Conservation (phyloP, 2,113 vertebrate species). For the Ellobius talpinus region DNA sequence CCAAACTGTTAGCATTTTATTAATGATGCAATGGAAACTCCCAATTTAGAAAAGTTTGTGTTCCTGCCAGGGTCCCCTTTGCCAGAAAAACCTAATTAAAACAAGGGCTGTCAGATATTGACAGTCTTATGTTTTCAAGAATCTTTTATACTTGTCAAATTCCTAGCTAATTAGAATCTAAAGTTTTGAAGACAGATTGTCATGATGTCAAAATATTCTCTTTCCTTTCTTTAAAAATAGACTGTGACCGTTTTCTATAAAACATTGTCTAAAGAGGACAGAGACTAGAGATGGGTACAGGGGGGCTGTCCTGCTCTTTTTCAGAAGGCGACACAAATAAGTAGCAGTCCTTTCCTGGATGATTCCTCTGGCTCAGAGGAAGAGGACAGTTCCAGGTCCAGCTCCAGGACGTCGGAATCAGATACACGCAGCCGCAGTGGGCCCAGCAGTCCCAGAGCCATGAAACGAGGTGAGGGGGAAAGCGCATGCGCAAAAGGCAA, state of each 20-base stretch:
- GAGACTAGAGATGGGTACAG: not conserved
- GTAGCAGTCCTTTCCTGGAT: constrained; percentile 92
- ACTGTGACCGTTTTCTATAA: constrained; percentile 7
- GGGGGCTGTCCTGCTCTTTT: constrained; percentile 74
- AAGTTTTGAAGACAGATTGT: constrained; percentile 33
- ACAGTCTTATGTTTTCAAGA: constrained; percentile 25
- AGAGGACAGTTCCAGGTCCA: constrained; percentile 92
- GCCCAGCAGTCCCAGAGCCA: constrained; percentile 91
- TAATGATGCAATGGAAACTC: constrained; percentile 67
- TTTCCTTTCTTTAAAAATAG: not conserved
- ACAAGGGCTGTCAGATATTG: not conserved
- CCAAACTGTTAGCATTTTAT: constrained; percentile 57
- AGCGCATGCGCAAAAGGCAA: fast-evolving
- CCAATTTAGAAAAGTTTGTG: constrained; percentile 73
- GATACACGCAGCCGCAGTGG: constrained; percentile 90
- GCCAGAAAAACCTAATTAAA: constrained; percentile 67
- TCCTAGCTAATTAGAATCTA: constrained; percentile 47
- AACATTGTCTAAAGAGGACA: constrained; percentile 6
- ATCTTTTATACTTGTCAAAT: constrained; percentile 44
- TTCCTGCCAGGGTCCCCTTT: constrained; percentile 63
- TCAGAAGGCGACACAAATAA: constrained; percentile 97
- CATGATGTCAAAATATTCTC: constrained; percentile 10
- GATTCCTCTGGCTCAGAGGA: constrained; percentile 96
- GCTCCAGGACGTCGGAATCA: constrained; percentile 91
- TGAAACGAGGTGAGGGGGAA: constrained; percentile 92